Percentiles rank a stretch among this genome's conserved stretches.
These are phyloP conservation scores for Amphiprion percula DNA, from an alignment of 2,113 vertebrate species.

Conservation along the genomic window DNA sequence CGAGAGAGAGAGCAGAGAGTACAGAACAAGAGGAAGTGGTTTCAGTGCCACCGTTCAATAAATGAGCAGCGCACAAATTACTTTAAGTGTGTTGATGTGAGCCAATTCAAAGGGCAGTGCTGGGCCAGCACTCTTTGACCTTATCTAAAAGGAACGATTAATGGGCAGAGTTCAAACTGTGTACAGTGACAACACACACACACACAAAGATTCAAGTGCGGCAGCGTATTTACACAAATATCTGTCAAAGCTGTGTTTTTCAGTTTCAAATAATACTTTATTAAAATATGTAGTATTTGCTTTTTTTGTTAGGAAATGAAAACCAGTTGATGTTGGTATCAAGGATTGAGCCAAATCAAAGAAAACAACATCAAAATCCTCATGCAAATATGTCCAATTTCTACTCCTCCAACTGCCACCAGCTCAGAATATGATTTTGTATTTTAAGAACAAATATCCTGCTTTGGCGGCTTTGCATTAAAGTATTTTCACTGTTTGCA, in stretches of 20 bases:
- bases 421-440: not conserved
- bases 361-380: not conserved
- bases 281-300: not conserved
- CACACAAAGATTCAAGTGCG: not conserved
- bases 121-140: conserved; percentile 61
- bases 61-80: conserved; percentile 65
- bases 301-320: not conserved
- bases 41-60: conserved; percentile 47
- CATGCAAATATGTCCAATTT: not conserved
- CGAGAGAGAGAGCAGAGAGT: not conserved
- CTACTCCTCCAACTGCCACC: not conserved
- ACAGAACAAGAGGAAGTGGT: conserved; percentile 28
- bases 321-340: not conserved
- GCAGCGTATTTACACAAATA: not conserved
- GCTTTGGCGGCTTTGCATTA: no score
- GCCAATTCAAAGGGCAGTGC: conserved; percentile 54
- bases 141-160: conserved; percentile 52
- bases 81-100: conserved; percentile 52
- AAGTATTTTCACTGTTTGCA: no score
- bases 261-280: not conserved
- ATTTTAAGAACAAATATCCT: no score
- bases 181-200: conserved; percentile 13
- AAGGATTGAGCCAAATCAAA: not conserved
- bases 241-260: not conserved
- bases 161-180: conserved; percentile 18